Evolutionary conservation across 53 echinoderm and acorn worm species (phyloP), one percentile per base, ranked within the genome.

Genomic region (Echinarachnius parma): DNA sequence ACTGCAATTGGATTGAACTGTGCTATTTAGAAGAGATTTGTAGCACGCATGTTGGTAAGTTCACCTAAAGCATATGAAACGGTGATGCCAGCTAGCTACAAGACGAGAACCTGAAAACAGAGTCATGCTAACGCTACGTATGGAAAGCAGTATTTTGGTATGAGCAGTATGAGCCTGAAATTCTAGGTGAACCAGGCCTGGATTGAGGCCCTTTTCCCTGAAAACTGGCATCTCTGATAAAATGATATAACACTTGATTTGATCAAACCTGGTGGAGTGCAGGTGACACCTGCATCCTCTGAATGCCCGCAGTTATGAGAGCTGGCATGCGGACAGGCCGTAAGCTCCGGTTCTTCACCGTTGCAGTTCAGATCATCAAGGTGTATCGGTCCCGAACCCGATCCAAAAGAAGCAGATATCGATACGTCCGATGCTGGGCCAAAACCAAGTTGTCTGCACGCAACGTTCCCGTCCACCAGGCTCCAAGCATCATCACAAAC

Each of bases 261-360:
- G 3, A 20, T n/a, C n/a, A n/a, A 39, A 39, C 42, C 42, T 13
- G 42, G 42, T 13, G 7, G 42, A 5, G 7, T 39, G 42, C 76
- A 75, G 0, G 21, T 26, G 11, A 70, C 68, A 31, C 49, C 69
- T 29, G 59, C 80, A 80, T 80, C 80, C 15, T 69, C 80, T n/a
- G 15, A 4, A 21, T 80, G 80, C 0, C 8, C 15, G 32, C 80
- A 80, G 18, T 69, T 31, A 1, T 48, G 33, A 21, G 7, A 21
- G 4, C 7, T 28, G 10, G 30, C 18, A 28, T 16, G 22, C 18
- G 48, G 19, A 23, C 49, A 28, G 36, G 2, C 32, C 24, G 33
- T 7, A 42, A 75, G 46, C 21, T 11, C 9, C 21, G 4, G 15
- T 28, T 75, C 59, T 5, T 34, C 15, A 13, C 59, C 59, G 11